phyloP scores from a whole-genome alignment of 30 jellyfish, hydroid and myxozoan species.

The Phacellophora camtschatica region DNA sequence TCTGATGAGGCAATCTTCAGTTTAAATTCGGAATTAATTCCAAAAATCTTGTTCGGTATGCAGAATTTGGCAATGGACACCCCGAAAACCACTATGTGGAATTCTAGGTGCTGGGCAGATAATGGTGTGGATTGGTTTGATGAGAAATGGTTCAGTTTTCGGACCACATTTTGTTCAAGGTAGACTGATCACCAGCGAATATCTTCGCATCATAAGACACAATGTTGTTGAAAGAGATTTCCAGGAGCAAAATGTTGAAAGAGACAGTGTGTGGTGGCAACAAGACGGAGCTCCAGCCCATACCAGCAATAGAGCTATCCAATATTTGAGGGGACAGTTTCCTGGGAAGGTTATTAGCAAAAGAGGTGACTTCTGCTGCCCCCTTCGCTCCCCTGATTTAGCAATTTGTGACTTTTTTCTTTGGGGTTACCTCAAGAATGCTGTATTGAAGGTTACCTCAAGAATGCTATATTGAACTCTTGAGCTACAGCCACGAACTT shows the following conservation, averaged over 20 bases:
- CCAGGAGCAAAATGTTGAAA: background rate
- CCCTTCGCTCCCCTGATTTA: background rate
- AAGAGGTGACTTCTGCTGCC: background rate
- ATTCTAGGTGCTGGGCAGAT: background rate
- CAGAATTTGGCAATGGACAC: background rate
- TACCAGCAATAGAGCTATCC: background rate
- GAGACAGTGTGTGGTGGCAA: background rate
- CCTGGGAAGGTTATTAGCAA: background rate
- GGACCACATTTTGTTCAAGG: slow-evolving; percentile 2
- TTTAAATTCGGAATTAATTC: background rate
- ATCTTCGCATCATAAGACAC: background rate
- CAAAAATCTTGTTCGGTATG: background rate
- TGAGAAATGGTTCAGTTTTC: background rate
- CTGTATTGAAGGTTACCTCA: background rate
- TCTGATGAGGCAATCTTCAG: background rate
- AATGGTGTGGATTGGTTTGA: background rate
- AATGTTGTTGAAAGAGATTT: background rate
- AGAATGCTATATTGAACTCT: background rate
- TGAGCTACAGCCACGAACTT: background rate
- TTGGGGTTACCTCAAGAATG: background rate
- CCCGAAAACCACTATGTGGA: background rate
- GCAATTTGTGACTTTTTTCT: slow-evolving; percentile 1
- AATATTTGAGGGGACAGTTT: background rate
- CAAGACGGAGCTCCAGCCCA: slow-evolving; percentile 7
- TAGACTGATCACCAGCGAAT: background rate